A percentile compares a stretch with the other conserved stretches of the same genome.
Evolutionary conservation across 2,113 vertebrate species (phyloP).

Genomic region (Ageneiosus marmoratus): DNA sequence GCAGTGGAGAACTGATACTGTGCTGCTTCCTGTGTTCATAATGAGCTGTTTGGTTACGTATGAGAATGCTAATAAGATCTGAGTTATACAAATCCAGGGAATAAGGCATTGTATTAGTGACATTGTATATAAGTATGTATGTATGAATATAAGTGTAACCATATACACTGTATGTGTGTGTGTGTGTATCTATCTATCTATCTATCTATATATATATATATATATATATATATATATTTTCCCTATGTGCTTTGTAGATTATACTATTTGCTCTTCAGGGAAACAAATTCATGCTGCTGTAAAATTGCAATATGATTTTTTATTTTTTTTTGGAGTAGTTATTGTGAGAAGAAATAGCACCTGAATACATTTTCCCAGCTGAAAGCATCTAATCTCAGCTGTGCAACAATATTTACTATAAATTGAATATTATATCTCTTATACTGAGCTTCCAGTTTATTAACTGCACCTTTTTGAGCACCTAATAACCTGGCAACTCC

Average conservation of each 20-base stretch:
- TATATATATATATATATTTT: no score
- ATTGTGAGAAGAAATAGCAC: conserved; percentile 9
- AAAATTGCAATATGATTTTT: background rate
- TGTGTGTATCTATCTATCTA: background rate
- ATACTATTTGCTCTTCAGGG: background rate
- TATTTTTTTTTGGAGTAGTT: background rate
- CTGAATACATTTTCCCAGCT: background rate
- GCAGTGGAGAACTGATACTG: background rate
- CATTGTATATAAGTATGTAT: no score
- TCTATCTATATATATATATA: background rate
- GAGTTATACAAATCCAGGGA: conserved; percentile 11
- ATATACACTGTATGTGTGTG: no score
- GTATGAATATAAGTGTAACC: background rate
- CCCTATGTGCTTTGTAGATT: background rate
- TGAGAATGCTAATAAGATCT: background rate
- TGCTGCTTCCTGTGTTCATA: conserved; percentile 21
- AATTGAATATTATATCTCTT: conserved; percentile 2
- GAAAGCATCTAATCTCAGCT: conserved; percentile 2
- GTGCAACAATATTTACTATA: conserved; percentile 1
- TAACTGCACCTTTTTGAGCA: conserved; percentile 3
- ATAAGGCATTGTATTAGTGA: conserved; percentile 7
- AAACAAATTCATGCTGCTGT: conserved; percentile 5
- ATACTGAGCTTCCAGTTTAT: background rate
- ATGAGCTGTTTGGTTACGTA: conserved; percentile 18
- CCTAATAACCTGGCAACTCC: background rate